Evolutionary conservation across 2,888 invertebrate species (phyloP), one percentile per base, ranked within the genome.

Genomic region (Stratiomys singularior): DNA sequence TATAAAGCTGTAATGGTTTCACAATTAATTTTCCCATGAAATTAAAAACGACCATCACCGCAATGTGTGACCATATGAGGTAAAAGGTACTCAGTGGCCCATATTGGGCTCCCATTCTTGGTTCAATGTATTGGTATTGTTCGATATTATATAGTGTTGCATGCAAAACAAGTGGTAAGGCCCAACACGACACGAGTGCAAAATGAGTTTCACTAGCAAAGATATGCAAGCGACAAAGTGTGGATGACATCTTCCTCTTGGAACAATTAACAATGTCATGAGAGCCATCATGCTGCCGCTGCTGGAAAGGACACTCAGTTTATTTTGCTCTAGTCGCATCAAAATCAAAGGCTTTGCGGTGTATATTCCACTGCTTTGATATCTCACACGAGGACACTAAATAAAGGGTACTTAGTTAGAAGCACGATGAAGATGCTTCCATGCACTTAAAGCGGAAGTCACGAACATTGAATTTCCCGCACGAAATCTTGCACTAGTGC

Each of bases 1-100:
- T 18, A 69, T 47, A 69, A 69, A 69, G 47, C 44, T 69, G 69
- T 69, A 47, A 30, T 30, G 69, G 69, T 69, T 69, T 69, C 25
- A 15, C 46, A 69, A 69, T 69, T 69, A 69, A 69, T 69, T 69
- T 46, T 69, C 47, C 47, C 69, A 69, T 69, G 25, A 27, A 69
- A 47, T 69, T 69, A 67, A 67, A 67, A 69, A 69, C 47, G 25
- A 44, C 18, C 25, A 46, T 23, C 15, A 15, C 69, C 69, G 23
- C 69, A 47, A 30, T 30, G 47, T 47, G 69, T 27, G 47, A 18
- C n/a, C 47, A 46, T 60, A 47, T 66, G 66, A 27, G 69, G 47
- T 21, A 21, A 13, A 46, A 3, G 47, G 18, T 7, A 4, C 21
- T n/a, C 23, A 13, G 60, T 4, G 23, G 60, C 60, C 18, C 21